Conservation (phyloP, 2,888 invertebrate species). For the Unio delphinus region DNA sequence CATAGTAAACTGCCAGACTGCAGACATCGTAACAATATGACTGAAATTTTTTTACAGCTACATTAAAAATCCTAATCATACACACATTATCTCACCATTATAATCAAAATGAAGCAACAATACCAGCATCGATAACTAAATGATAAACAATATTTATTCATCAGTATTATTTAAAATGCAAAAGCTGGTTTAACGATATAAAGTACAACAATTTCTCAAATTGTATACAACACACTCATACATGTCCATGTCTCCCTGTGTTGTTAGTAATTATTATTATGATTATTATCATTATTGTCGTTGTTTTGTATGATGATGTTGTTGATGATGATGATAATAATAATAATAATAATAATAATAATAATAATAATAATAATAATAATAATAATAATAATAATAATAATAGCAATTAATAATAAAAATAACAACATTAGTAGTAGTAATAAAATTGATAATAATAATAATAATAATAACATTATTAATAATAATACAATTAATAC, state of each 20-base stretch:
- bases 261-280: not conserved
- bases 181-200: no score
- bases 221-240: not conserved
- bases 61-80: no score
- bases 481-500: no score
- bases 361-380: conserved; percentile 4
- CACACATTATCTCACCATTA: no score
- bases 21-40: no score
- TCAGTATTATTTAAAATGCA: no score
- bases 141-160: no score
- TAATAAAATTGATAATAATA: conserved; percentile 6
- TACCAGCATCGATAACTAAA: no score
- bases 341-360: not conserved
- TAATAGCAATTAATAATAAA: not conserved
- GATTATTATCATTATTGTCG: not conserved
- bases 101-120: no score
- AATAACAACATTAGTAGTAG: not conserved
- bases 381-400: conserved; percentile 1
- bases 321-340: not conserved
- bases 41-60: no score
- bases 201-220: no score
- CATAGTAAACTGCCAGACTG: no score
- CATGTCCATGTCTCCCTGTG: not conserved
- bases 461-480: not conserved
- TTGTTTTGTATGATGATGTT: not conserved